A percentile compares a stretch with the other conserved stretches of the same genome.
phyloP scores from a whole-genome alignment of 2,888 invertebrate genomes.

The Dugesia japonica region DNA sequence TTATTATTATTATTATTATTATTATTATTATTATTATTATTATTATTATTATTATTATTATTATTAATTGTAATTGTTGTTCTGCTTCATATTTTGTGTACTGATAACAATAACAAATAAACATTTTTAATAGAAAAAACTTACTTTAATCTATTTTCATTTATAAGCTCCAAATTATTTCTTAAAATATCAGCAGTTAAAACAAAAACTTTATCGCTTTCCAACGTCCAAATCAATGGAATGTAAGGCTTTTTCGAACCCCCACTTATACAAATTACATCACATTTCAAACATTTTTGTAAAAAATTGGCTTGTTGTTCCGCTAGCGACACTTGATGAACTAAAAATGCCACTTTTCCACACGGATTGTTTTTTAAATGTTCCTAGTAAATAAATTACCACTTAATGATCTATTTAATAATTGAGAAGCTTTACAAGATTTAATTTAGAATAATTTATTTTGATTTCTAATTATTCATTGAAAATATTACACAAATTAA shows the following conservation, averaged over 20 bases:
- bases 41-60: too few relatives aligned
- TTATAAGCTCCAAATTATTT: background rate
- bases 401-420: too few relatives aligned
- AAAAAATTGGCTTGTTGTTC: background rate
- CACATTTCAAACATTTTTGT: background rate
- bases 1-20: too few relatives aligned
- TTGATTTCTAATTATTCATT: too few relatives aligned
- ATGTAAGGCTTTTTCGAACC: background rate
- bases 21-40: too few relatives aligned
- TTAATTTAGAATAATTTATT: too few relatives aligned
- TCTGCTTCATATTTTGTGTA: too few relatives aligned
- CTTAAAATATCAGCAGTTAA: background rate
- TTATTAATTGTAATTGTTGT: too few relatives aligned
- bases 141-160: background rate
- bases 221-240: background rate
- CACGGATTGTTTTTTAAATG: background rate
- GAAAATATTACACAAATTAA: too few relatives aligned
- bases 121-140: too few relatives aligned
- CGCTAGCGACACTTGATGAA: background rate
- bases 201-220: background rate
- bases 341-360: background rate
- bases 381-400: background rate
- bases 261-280: background rate
- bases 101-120: too few relatives aligned
- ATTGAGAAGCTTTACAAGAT: too few relatives aligned